Base-by-base conservation (phyloP, 2,888 invertebrate genomes). In the Incurvaria masculella region DNA sequence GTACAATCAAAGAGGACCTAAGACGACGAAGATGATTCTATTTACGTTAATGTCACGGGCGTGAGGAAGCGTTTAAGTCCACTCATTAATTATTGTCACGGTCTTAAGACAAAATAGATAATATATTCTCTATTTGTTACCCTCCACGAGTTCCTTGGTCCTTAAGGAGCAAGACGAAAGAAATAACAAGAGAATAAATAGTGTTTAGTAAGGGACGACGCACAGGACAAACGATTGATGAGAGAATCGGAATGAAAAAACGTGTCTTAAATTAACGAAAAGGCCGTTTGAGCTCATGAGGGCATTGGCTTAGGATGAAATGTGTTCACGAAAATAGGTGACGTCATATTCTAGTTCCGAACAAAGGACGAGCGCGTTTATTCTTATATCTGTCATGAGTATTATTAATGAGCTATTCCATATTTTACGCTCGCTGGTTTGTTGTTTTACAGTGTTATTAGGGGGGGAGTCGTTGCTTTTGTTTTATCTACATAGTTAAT, bases 1-100 rank as follows among this genome's bases (percentile, higher is more conserved):
- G 61, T 59, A 59, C 66, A 74, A 75, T 78, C 76, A 78, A 78
- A 78, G 74, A 75, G 73, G 74, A 70, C 63, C 63, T 62, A 65
- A 21, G 19, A 46, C 45, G 26, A 68, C 65, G 69, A 68, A 72
- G 73, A 75, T 72, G 69, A 72, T 71, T 76, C 76, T 78, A 78
- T 78, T 78, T 78, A 74, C 66, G 73, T 74, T 76, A 71, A 78
- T 76, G 76, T 78, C 78, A 75, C 75, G 75, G 75, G 73, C 78
- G 78, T 76, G 76, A 78, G 78, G 78, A 78, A 78, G 76, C 78
- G 73, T 76, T 78, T 76, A 78, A 78, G 74, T 75, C 78, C 76
- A 72, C 64, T 68, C 76, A 78, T 78, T 76, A 76, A 76, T 78
- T 78, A 78, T 76, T 78, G 78, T 78, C 78, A 78, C 65, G 62